phyloP scores from a whole-genome alignment of 1,140 invertebrate genomes.

The Cydia amplana region DNA sequence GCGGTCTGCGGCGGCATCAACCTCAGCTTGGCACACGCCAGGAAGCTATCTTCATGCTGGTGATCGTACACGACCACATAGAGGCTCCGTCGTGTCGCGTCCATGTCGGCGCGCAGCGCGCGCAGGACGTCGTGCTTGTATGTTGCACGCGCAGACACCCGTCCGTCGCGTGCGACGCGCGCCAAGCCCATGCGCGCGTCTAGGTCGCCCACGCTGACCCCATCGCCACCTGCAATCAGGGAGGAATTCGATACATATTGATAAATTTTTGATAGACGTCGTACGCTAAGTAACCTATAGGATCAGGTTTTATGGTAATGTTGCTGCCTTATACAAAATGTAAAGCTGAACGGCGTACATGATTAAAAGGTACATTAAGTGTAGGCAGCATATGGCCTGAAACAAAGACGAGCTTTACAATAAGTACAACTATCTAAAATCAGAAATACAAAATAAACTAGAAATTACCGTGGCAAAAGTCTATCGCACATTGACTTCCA shows the following conservation, averaged over 20 bases:
- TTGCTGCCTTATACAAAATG: no score
- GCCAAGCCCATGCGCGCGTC: slow-evolving; percentile 88
- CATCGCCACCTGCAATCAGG: slow-evolving; percentile 79
- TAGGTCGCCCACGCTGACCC: slow-evolving; percentile 89
- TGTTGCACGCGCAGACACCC: slow-evolving; percentile 79
- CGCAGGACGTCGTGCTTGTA: slow-evolving; percentile 84
- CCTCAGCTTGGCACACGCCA: slow-evolving; percentile 91
- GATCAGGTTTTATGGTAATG: no score
- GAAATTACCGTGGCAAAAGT: no score
- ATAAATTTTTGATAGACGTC: no score
- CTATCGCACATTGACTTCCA: no score
- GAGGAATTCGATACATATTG: background rate
- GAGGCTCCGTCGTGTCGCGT: slow-evolving; percentile 85
- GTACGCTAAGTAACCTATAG: no score
- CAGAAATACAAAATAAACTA: no score
- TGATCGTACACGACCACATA: slow-evolving; percentile 93
- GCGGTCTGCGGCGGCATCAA: slow-evolving; percentile 82
- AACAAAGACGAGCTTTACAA: no score
- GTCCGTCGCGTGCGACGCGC: slow-evolving; percentile 83
- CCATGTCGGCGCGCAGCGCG: slow-evolving; percentile 84
- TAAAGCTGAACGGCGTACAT: no score
- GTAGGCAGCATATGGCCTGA: no score
- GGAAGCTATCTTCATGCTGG: slow-evolving; percentile 87
- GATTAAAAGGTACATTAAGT: no score
- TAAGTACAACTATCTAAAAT: no score